These are phyloP conservation scores for Poecilia latipinna DNA, from an alignment of 2,113 vertebrate genomes.

Conservation along the genomic window DNA sequence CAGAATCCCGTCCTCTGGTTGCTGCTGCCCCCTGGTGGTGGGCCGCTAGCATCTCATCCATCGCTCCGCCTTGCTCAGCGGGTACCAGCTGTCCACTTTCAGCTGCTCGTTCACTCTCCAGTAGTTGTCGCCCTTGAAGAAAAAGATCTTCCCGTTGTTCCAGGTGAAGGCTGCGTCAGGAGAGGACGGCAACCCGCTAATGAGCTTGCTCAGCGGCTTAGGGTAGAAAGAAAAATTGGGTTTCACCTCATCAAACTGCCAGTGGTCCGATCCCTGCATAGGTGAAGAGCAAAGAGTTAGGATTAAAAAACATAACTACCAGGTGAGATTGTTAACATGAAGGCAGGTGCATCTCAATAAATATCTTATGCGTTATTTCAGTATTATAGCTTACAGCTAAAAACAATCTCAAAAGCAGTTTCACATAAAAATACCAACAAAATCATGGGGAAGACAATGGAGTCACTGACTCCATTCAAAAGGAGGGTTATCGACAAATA, in stretches of 20 bases:
- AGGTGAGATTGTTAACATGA: not conserved
- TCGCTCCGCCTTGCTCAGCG: slow-evolving; percentile 77
- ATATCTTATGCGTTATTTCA: too few relatives aligned
- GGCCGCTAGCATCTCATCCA: slow-evolving; percentile 85
- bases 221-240: slow-evolving; percentile 79
- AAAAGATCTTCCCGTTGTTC: slow-evolving; percentile 84
- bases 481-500: too few relatives aligned
- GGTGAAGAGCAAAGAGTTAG: not conserved
- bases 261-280: slow-evolving; percentile 77
- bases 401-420: not conserved
- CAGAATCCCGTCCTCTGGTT: slow-evolving; percentile 7
- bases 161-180: slow-evolving; percentile 85
- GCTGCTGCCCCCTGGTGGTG: slow-evolving; percentile 58
- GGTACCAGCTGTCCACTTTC: slow-evolving; percentile 82
- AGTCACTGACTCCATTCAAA: too few relatives aligned
- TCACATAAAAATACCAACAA: not conserved
- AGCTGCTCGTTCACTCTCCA: slow-evolving; percentile 84
- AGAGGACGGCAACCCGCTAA: slow-evolving; percentile 78
- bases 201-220: slow-evolving; percentile 82
- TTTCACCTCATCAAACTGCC: slow-evolving; percentile 88
- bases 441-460: too few relatives aligned
- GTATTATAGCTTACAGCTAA: not conserved
- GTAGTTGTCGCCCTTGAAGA: slow-evolving; percentile 87
- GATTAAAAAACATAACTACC: not conserved
- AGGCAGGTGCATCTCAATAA: not conserved